Base-by-base conservation (phyloP, 2,797 vertebrate species). In the Epinephelus coioides region DNA sequence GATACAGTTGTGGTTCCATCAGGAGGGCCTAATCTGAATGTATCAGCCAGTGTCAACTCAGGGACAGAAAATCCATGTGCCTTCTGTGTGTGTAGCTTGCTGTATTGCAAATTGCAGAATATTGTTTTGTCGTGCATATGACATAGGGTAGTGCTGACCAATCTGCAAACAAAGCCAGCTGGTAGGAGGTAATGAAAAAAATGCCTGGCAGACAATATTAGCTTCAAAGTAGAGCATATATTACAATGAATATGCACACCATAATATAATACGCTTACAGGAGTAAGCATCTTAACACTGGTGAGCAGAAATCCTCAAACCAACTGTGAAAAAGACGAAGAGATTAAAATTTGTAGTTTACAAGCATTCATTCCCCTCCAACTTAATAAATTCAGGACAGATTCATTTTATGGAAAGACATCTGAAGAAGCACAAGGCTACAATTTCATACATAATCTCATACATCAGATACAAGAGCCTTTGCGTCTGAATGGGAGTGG, bases 41-140 rank as follows among this genome's bases (percentile, higher is more conserved):
- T 81, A 90, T 92, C 89, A 92, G 83, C 83, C 25, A 79, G 83
- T 84, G 78, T 90, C 86, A 85, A 78, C 78, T 56, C 79, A 50
- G 76, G 40, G 86, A 91, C 85, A 90, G 79, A 85, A 91, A 92
- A 94, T 92, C 92, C 78, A 90, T 92, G 86, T 12, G 64, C 71
- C 66, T 67, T 80, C 76, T 85, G 83, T 85, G 81, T 75, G 70
- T 72, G 30, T 73, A 76, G 77, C 82, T 69, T 57, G 60, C 69
- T 73, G 30, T 65, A 72, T 43, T 83, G 80, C 71, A 82, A 78
- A 69, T 80, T 76, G 77, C 82, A 83, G 80, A 34, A 71, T 85
- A 74, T 79, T 64, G 72, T 87, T 87, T 82, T 79, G 79, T 55
- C 64, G 47, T 43, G 18, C 6, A 0, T 73, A 47, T 75, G 82